These are phyloP conservation scores for Heterocephalus glaber DNA, from an alignment of 2,113 vertebrate genomes.

Conservation along the genomic window DNA sequence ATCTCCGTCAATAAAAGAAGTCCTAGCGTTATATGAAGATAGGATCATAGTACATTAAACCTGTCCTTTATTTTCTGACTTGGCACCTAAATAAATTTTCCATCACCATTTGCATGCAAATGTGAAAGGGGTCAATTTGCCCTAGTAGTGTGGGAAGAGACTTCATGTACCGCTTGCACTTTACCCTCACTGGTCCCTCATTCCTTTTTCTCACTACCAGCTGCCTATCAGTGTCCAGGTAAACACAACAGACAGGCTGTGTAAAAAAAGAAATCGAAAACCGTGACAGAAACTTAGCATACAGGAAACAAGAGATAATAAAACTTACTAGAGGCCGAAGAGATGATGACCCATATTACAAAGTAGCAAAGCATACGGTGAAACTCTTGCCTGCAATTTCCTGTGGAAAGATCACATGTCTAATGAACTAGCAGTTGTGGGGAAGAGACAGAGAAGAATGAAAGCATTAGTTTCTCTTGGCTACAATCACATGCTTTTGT, in stretches of 20 bases:
- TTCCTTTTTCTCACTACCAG: neutral
- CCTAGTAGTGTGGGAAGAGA: neutral
- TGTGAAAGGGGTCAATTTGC: neutral
- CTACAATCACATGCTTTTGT: neutral
- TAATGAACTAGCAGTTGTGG: neutral
- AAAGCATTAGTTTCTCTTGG: neutral
- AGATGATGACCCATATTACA: neutral
- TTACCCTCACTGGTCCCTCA: neutral
- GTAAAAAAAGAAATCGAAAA: neutral
- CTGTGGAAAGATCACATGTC: neutral
- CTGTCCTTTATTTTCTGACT: neutral
- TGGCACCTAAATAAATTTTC: neutral
- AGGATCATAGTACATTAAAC: neutral
- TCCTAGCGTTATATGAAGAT: neutral
- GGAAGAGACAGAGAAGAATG: neutral
- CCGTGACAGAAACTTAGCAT: neutral
- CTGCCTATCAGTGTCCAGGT: neutral
- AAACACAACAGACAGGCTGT: neutral
- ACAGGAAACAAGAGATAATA: neutral
- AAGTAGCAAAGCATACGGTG: neutral
- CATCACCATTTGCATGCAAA: neutral
- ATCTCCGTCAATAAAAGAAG: neutral
- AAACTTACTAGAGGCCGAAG: conserved; percentile 21
- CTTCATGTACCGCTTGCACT: neutral
- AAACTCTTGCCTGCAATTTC: conserved; percentile 18